A percentile compares a stretch with the other conserved stretches of the same genome.
phyloP scores from a whole-genome alignment of 2,888 invertebrate genomes.

The Corbicula japonica region DNA sequence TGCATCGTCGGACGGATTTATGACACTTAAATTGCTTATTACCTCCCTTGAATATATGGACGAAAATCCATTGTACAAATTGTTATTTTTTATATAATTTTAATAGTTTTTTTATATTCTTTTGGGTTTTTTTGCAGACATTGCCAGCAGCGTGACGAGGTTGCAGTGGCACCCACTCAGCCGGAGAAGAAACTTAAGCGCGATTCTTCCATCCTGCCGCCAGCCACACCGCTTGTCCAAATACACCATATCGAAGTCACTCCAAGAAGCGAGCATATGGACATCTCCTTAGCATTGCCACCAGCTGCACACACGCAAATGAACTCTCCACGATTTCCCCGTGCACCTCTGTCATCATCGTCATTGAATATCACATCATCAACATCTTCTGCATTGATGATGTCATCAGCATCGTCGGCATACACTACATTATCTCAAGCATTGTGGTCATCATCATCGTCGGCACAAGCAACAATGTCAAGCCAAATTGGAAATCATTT shows the following conservation, averaged over 20 bases:
- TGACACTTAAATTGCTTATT: too few relatives aligned
- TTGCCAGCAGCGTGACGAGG: slow-evolving; percentile 43
- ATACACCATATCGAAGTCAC: slow-evolving; percentile 59
- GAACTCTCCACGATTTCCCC: neutral
- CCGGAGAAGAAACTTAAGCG: slow-evolving; percentile 61
- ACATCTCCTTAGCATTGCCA: neutral
- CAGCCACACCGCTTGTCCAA: slow-evolving; percentile 54
- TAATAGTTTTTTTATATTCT: neutral
- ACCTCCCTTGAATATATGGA: too few relatives aligned
- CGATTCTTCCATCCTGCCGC: slow-evolving; percentile 46
- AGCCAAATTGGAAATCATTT: too few relatives aligned
- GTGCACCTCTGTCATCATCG: slow-evolving; percentile 1
- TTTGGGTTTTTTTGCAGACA: slow-evolving; percentile 33
- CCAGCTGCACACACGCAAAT: neutral
- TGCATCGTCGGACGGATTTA: too few relatives aligned
- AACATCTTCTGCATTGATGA: slow-evolving; percentile 1
- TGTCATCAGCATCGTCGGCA: slow-evolving; percentile 27
- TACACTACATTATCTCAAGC: slow-evolving; percentile 11
- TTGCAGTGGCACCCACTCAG: slow-evolving; percentile 51
- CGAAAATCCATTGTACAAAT: too few relatives aligned
- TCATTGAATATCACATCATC: slow-evolving; percentile 1
- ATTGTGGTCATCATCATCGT: slow-evolving; percentile 15
- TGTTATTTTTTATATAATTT: neutral
- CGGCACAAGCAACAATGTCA: slow-evolving; percentile 2
- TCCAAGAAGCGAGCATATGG: slow-evolving; percentile 11